A percentile compares a stretch with the other conserved stretches of the same genome.
Evolutionary conservation across 1,140 invertebrate genomes (phyloP).

Genomic region (Macrobrachium rosenbergii): DNA sequence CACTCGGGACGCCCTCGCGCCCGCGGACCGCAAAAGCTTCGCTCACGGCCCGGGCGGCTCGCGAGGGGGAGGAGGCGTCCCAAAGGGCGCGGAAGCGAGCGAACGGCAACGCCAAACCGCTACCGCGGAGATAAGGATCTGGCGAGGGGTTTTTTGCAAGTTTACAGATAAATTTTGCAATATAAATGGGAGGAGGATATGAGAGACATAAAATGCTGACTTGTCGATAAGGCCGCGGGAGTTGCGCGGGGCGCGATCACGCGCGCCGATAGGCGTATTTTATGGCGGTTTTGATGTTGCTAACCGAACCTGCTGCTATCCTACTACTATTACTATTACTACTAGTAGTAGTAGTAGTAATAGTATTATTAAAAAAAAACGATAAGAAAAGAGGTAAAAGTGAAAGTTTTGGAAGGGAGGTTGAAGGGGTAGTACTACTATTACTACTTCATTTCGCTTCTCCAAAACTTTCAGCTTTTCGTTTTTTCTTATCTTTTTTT

Average conservation of each 20-base stretch:
- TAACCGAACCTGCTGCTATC: not conserved
- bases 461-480: too few relatives aligned
- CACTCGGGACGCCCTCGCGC: slow-evolving; percentile 1
- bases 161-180: slow-evolving; percentile 56
- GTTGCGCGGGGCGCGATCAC: slow-evolving; percentile 40
- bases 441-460: too few relatives aligned
- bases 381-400: too few relatives aligned
- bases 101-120: not conserved
- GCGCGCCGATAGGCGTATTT: slow-evolving; percentile 28
- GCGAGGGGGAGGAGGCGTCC: not conserved
- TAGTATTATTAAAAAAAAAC: too few relatives aligned
- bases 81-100: not conserved
- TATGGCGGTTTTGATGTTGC: slow-evolving; percentile 47
- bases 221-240: slow-evolving; percentile 45
- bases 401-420: too few relatives aligned
- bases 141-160: slow-evolving; percentile 41
- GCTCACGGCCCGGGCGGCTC: not conserved
- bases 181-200: slow-evolving; percentile 51
- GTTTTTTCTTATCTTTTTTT: too few relatives aligned
- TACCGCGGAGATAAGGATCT: slow-evolving; percentile 27
- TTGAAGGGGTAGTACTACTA: too few relatives aligned
- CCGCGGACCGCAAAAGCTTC: not conserved
- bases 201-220: slow-evolving; percentile 48
- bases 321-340: too few relatives aligned
- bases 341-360: too few relatives aligned